phyloP scores from a whole-genome alignment of 2,113 vertebrate species.

The Barbus barbus region DNA sequence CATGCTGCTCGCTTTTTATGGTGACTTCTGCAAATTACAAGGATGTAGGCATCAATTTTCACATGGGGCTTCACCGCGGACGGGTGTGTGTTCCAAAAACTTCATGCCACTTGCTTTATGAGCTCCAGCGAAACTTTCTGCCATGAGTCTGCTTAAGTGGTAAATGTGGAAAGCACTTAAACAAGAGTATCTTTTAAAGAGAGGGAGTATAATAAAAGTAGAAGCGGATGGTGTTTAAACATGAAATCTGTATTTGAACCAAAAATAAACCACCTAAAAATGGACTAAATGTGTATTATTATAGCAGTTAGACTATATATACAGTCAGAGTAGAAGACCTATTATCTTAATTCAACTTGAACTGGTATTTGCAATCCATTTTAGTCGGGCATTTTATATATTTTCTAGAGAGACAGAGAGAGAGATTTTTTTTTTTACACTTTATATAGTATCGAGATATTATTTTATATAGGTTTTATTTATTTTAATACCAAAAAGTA shows the following conservation, averaged over 20 bases:
- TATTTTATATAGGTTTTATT: too few relatives aligned
- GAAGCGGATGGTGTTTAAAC: conserved; percentile 11
- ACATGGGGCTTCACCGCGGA: conserved; percentile 44
- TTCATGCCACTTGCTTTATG: conserved; percentile 1
- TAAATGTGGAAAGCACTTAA: conserved; percentile 22
- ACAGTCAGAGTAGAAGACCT: too few relatives aligned
- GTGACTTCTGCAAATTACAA: conserved; percentile 69
- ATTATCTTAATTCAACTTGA: too few relatives aligned
- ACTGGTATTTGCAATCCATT: too few relatives aligned
- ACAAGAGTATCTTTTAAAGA: conserved; percentile 16
- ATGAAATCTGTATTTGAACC: not conserved
- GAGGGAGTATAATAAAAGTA: not conserved
- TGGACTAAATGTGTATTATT: not conserved
- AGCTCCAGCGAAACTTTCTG: not conserved
- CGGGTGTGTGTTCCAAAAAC: conserved; percentile 12
- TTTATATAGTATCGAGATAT: too few relatives aligned
- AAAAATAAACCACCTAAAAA: not conserved
- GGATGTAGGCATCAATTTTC: conserved; percentile 68
- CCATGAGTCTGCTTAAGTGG: not conserved
- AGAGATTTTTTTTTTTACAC: too few relatives aligned
- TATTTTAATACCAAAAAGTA: too few relatives aligned
- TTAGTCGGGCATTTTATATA: too few relatives aligned
- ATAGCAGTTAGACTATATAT: not conserved
- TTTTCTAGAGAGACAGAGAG: too few relatives aligned
- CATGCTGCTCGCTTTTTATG: conserved; percentile 70